A percentile compares a stretch with the other conserved stretches of the same genome.
Conservation (phyloP, 2,113 vertebrate genomes). For the Diphyllodes magnificus region DNA sequence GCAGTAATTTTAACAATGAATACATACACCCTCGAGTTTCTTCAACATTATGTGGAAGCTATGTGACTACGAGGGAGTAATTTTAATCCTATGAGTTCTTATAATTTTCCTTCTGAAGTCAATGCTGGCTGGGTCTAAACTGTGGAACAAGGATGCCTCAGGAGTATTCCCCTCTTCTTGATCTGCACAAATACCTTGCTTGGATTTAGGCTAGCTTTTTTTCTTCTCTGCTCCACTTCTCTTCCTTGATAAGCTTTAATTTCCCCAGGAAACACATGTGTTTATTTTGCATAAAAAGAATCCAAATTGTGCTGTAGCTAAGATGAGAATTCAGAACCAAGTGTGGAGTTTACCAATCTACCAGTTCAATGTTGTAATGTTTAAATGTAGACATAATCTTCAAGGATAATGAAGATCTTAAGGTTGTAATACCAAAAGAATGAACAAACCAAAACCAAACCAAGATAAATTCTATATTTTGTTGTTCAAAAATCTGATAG, state of each 20-base stretch:
- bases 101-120: not conserved
- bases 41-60: not conserved
- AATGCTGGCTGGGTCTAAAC: not conserved
- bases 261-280: not conserved
- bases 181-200: not conserved
- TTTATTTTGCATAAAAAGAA: not conserved
- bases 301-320: not conserved
- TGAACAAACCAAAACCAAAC: not conserved
- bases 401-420: not conserved
- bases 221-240: not conserved
- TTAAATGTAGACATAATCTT: not conserved
- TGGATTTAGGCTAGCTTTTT: not conserved
- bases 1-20: not conserved
- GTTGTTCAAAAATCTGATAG: not conserved
- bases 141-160: not conserved
- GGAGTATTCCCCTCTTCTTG: not conserved
- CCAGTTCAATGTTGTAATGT: not conserved
- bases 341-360: not conserved
- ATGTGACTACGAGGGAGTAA: not conserved
- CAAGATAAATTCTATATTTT: not conserved
- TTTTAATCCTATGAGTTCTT: not conserved
- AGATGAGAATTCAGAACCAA: not conserved
- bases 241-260: not conserved
- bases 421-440: not conserved
- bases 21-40: not conserved